Percentiles rank a stretch among this genome's conserved stretches.
phyloP scores from a whole-genome alignment of 2,797 vertebrate species.

The Tenualosa thibaudeaui region DNA sequence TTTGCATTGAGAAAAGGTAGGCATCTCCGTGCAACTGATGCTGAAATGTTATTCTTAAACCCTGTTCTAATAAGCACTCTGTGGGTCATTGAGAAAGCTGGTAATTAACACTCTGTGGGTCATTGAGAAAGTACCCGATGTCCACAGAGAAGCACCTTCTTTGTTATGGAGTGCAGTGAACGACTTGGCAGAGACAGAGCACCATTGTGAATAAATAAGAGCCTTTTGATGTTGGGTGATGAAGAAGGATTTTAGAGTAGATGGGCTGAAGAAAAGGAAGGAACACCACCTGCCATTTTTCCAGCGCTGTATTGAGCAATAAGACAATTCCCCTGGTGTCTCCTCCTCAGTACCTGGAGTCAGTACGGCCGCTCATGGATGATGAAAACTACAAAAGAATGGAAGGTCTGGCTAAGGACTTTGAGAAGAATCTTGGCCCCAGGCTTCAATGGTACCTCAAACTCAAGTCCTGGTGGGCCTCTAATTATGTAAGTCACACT shows the following conservation, averaged over 20 bases:
- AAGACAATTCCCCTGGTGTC: background rate
- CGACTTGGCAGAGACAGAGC: background rate
- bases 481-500: slow-evolving; percentile 88
- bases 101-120: background rate
- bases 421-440: slow-evolving; percentile 89
- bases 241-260: background rate
- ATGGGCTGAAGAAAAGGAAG: background rate
- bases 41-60: too few relatives aligned
- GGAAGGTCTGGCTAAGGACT: slow-evolving; percentile 86
- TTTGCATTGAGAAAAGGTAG: too few relatives aligned
- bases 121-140: background rate
- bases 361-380: slow-evolving; percentile 88
- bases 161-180: background rate
- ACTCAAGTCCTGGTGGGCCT: slow-evolving; percentile 97
- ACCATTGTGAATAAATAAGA: background rate
- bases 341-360: slow-evolving; percentile 72
- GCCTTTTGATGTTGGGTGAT: background rate
- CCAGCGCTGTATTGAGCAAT: background rate
- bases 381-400: slow-evolving; percentile 84
- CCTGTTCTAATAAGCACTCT: too few relatives aligned
- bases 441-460: slow-evolving; percentile 96
- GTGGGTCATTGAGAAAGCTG: too few relatives aligned
- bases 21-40: too few relatives aligned
- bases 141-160: background rate
- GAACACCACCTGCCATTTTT: background rate